Conservation (phyloP, 2,888 invertebrate species). For the Zaprionus lineosus region DNA sequence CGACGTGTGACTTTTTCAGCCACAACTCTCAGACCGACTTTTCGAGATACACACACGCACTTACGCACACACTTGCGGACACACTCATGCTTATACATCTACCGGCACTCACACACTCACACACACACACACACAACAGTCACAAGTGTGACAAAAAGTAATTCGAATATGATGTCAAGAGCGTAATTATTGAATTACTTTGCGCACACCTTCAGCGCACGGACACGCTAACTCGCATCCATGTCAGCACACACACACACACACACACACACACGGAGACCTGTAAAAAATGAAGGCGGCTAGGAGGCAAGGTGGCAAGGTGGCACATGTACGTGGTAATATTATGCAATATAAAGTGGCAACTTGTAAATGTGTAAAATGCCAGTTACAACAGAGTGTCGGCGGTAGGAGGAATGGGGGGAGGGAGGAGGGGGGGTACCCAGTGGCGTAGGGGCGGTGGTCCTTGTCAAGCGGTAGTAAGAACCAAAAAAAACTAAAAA, state of each 20-base stretch:
- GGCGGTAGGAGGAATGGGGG: too few species aligned
- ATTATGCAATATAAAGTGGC: constrained; percentile 78
- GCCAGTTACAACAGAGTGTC: constrained; percentile 59
- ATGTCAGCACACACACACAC: constrained; percentile 9
- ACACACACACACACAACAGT: constrained; percentile 14
- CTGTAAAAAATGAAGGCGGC: constrained; percentile 58
- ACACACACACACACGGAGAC: constrained; percentile 2
- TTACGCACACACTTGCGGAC: too few species aligned
- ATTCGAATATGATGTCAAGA: constrained; percentile 75
- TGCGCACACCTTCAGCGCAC: constrained; percentile 34
- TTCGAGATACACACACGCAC: constrained; percentile 18
- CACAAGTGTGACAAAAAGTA: constrained; percentile 34
- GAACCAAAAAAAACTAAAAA: constrained; percentile 45
- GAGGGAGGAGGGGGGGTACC: neutral
- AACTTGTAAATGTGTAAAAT: constrained; percentile 78
- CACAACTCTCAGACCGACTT: constrained; percentile 38
- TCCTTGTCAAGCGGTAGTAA: constrained; percentile 32
- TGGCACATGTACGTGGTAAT: constrained; percentile 70
- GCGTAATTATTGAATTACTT: constrained; percentile 75
- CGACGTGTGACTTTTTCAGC: constrained; percentile 49
- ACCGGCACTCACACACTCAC: too few species aligned
- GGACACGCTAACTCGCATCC: constrained; percentile 12
- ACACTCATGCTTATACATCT: too few species aligned
- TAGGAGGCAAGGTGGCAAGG: constrained; percentile 54
- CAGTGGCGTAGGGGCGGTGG: too few species aligned